Base-by-base conservation (phyloP, 2,888 invertebrate species). In the Orthosia gothica region DNA sequence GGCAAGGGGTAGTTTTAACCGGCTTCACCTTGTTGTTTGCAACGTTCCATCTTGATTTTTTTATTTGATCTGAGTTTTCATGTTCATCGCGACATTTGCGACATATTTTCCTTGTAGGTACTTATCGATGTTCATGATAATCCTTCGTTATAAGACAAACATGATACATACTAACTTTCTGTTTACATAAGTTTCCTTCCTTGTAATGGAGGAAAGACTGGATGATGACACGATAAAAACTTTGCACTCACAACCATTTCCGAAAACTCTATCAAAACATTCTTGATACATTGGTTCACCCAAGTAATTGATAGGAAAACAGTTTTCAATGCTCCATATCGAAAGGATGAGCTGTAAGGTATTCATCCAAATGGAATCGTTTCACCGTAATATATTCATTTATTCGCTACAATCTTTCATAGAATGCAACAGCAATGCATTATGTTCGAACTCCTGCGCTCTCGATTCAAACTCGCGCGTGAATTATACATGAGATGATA, bases 401-500 rank as follows among this genome's bases (percentile, higher is more conserved):
- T 93, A 95, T 94, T 92, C 94, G 62, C 63, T 69, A 71, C 81
- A 85, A 90, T 91, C 88, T 91, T 88, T 92, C 91, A 92, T 91
- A 91, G 89, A 89, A 88, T 88, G 89, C 92, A 91, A 91, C 92
- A 89, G 88, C 70, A 91, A 91, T 93, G 93, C 93, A 93, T 93
- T 93, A 92, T 87, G 76, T 78, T 78, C 84, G 82, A 89, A 91
- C 87, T 86, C 55, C 47, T 90, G 86, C 90, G 90, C 89, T 92
- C 89, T 87, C 89, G 93, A 93, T 93, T 90, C 92, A 90, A 93
- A 92, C 91, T 91, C 90, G 89, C 89, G 90, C 88, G 91, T 95
- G 95, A 95, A 95, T 95, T 94, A 95, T 89, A 94, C 94, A 95
- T 95, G 94, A 94, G 94, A 90, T 89, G 93, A 94, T 94, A 92